phyloP scores from a whole-genome alignment of 1,140 invertebrate genomes.

The Nasonia longicornis region DNA sequence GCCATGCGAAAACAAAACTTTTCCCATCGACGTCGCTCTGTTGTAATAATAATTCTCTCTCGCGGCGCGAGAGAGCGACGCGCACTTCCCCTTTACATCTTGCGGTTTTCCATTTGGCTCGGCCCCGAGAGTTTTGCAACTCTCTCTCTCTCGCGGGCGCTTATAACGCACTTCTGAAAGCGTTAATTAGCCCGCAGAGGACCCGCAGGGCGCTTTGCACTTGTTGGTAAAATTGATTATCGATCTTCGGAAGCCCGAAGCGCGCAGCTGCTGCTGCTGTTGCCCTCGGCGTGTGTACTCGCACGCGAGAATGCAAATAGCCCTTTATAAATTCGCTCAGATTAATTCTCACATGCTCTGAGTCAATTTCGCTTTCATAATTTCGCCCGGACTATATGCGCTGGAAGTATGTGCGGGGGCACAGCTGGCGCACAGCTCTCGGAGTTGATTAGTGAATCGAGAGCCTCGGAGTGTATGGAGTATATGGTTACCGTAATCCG shows the following conservation, averaged over 20 bases:
- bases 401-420: not conserved
- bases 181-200: not conserved
- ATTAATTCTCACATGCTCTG: constrained; percentile 13
- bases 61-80: not conserved
- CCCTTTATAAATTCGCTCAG: not conserved
- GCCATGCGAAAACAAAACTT: not conserved
- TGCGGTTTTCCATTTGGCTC: constrained; percentile 2
- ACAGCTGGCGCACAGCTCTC: not conserved
- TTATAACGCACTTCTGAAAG: not conserved
- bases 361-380: constrained; percentile 9
- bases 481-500: no score
- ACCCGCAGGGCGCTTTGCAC: not conserved
- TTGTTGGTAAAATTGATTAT: constrained; percentile 27
- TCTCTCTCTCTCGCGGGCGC: not conserved
- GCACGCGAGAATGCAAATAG: not conserved
- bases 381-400: not conserved
- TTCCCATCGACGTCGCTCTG: not conserved
- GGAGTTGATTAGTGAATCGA: no score
- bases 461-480: no score
- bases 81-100: not conserved
- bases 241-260: constrained; percentile 9
- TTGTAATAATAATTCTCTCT: not conserved
- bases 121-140: not conserved
- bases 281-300: not conserved
- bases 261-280: no score